Base-by-base conservation (phyloP, 2,113 vertebrate genomes). In the Etheostoma spectabile region DNA sequence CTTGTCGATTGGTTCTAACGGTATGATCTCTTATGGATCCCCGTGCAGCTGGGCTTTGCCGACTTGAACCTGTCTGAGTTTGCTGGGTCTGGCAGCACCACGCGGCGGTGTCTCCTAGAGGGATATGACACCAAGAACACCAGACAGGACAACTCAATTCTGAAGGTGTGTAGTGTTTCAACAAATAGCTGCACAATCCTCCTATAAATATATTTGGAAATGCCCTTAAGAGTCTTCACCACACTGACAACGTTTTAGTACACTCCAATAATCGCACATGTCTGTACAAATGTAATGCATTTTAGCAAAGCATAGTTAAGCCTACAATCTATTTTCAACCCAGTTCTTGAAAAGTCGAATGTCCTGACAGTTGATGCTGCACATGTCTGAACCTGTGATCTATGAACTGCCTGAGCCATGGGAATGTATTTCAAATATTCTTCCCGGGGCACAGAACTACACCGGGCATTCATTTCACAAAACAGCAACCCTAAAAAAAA, bases 41-140 rank as follows among this genome's bases (percentile, higher is more conserved):
- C 46, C 67, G 6, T 89, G 69, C 93, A 99, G 98, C 95, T 99
- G 93, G 98, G 98, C 84, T 99, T 99, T 96, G 97, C 97, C 90
- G 97, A 99, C 93, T 93, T 99, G 87, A 99, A 99, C 90, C 94
- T 99, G 90, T 95, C 98, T 51, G 98, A 99, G 92, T 99, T 98
- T 94, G 98, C 98, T 82, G 98, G 98, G 73, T 98, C 98, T 0
- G 97, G 98, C 89, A 97, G 92, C 88, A 98, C 96, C 19, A 96
- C 96, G 61, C 96, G 98, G 8, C 96, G 96, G 61, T 99, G 97
- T 91, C 96, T 99, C 86, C 93, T 99, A 73, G 98, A 99, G 93
- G 98, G 98, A 76, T 99, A 99, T 76, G 96, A 99, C 92, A 99
- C 97, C 89, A 99, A 99, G 95, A 96, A 99, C 92, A 98, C 96